phyloP scores from a whole-genome alignment of 2,113 vertebrate genomes.

The Eurystomus gularis region DNA sequence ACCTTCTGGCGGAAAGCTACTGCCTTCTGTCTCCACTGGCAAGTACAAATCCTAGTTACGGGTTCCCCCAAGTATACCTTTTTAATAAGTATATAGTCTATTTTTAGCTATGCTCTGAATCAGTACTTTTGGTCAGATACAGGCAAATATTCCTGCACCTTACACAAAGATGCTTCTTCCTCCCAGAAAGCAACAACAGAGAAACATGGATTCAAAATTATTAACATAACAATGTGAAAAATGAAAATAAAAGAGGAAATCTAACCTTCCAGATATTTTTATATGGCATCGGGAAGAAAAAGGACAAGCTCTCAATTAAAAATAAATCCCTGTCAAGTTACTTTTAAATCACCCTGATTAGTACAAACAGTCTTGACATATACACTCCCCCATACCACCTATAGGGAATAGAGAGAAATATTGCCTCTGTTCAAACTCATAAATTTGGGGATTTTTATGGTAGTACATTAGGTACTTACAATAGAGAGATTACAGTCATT shows the following conservation, averaged over 20 bases:
- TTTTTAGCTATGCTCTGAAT: neutral
- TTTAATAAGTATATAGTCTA: neutral
- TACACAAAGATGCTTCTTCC: neutral
- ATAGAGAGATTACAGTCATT: slow-evolving; percentile 20
- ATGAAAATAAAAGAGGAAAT: neutral
- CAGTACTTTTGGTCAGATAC: neutral
- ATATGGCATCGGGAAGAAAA: neutral
- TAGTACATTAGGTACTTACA: slow-evolving; percentile 22
- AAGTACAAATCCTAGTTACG: neutral
- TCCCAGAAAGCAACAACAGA: neutral
- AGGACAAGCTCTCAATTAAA: slow-evolving; percentile 36
- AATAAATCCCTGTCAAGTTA: slow-evolving; percentile 29
- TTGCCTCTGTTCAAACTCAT: slow-evolving; percentile 36
- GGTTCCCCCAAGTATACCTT: neutral
- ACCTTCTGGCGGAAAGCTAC: neutral
- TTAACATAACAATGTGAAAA: neutral
- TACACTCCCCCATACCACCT: neutral
- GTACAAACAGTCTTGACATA: slow-evolving; percentile 47
- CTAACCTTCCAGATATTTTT: neutral
- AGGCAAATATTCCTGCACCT: neutral
- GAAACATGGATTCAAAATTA: neutral
- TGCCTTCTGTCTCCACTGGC: neutral
- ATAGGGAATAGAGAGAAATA: slow-evolving; percentile 50
- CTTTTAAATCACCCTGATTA: slow-evolving; percentile 32
- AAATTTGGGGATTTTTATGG: slow-evolving; percentile 8